Conservation (phyloP, 2,888 invertebrate species). For the Lagria hirta region DNA sequence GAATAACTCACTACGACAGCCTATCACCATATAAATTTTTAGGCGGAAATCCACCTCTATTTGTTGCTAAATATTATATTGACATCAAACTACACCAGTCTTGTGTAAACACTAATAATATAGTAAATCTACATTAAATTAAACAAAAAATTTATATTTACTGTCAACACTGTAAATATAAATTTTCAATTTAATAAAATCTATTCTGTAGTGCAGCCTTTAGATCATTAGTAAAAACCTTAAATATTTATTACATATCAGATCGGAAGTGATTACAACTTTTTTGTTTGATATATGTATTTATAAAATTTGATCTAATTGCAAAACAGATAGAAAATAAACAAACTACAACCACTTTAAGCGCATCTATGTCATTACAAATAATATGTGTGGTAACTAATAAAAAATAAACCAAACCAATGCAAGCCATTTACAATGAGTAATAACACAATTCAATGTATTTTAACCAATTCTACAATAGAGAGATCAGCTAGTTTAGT, state of each 20-base stretch:
- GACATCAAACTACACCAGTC: conserved; percentile 55
- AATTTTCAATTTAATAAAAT: conserved; percentile 23
- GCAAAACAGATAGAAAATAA: conserved; percentile 24
- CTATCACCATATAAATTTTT: conserved; percentile 51
- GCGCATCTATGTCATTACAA: conserved; percentile 13
- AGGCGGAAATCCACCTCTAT: conserved; percentile 46
- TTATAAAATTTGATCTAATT: conserved; percentile 29
- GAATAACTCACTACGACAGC: conserved; percentile 44
- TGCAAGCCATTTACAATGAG: conserved; percentile 27
- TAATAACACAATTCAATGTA: conserved; percentile 24
- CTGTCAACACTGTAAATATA: too few relatives aligned
- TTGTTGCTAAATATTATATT: conserved; percentile 49
- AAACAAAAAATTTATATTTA: conserved; percentile 9
- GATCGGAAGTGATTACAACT: conserved; percentile 40
- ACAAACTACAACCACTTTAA: conserved; percentile 28
- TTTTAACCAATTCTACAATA: conserved; percentile 22
- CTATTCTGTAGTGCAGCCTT: conserved; percentile 52
- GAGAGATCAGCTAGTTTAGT: conserved; percentile 22
- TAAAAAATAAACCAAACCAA: conserved; percentile 44
- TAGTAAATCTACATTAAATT: conserved; percentile 36
- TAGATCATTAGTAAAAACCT: conserved; percentile 48
- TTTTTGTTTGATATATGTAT: conserved; percentile 26
- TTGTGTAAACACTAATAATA: conserved; percentile 52
- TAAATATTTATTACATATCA: conserved; percentile 43
- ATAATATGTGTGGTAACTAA: conserved; percentile 48